Evolutionary conservation across 2,888 invertebrate genomes (phyloP).

Genomic region (Chloroclysta siterata): DNA sequence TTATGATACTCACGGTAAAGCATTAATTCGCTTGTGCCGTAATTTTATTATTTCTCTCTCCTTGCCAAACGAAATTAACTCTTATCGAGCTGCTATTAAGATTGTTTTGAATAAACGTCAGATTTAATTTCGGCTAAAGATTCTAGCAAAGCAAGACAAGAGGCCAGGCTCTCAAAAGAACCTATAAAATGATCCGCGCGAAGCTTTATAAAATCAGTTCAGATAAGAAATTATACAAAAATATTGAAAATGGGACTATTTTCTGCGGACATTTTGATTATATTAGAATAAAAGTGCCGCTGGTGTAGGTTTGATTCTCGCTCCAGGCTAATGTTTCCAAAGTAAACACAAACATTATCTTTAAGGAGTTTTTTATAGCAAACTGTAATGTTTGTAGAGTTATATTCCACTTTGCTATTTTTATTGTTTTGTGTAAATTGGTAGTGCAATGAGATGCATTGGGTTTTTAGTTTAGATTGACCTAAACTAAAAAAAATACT

Average conservation of each 20-base stretch:
- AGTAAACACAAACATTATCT: too few species aligned
- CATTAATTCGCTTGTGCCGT: constrained; percentile 50
- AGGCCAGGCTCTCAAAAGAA: constrained; percentile 33
- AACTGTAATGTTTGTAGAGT: too few species aligned
- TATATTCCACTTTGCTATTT: too few species aligned
- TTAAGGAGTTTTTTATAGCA: too few species aligned
- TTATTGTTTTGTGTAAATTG: too few species aligned
- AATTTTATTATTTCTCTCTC: constrained; percentile 49
- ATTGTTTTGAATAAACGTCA: constrained; percentile 34
- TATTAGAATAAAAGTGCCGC: too few species aligned
- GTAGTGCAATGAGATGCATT: too few species aligned
- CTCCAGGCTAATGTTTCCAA: too few species aligned
- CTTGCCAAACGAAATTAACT: constrained; percentile 36
- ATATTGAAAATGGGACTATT: background rate
- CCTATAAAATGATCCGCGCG: constrained; percentile 39
- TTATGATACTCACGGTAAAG: constrained; percentile 50
- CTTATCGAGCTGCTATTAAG: constrained; percentile 31
- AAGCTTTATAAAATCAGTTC: constrained; percentile 36
- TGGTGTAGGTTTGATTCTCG: too few species aligned
- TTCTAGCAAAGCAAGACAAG: constrained; percentile 50
- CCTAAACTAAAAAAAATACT: too few species aligned
- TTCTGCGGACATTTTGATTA: too few species aligned
- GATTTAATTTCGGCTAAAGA: constrained; percentile 50
- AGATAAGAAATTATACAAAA: constrained; percentile 6
- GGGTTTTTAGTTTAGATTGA: too few species aligned